Conservation (phyloP, 1,140 invertebrate genomes). For the Drosophila ogumai region DNA sequence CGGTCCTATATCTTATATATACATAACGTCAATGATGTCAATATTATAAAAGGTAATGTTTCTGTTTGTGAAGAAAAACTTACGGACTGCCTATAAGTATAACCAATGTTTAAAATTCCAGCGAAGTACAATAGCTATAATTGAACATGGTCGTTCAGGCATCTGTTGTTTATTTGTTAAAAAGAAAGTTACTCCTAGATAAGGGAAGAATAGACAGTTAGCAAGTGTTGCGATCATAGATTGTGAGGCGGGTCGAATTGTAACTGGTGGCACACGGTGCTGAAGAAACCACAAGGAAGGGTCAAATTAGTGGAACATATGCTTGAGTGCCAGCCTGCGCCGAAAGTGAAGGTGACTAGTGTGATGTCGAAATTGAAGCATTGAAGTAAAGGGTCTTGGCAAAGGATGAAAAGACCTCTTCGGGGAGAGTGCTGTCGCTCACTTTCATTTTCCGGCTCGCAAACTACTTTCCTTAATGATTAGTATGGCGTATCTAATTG, state of each 20-base stretch:
- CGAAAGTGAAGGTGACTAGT: conserved; percentile 55
- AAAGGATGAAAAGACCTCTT: conserved; percentile 29
- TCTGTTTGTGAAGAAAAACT: not conserved
- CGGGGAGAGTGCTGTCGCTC: conserved; percentile 37
- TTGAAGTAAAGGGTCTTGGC: conserved; percentile 18
- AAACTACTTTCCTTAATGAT: conserved; percentile 52
- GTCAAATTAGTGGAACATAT: conserved; percentile 59
- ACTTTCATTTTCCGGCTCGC: conserved; percentile 66
- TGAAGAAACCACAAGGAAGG: conserved; percentile 51
- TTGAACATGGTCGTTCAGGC: conserved; percentile 29
- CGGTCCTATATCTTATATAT: not conserved
- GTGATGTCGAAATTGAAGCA: conserved; percentile 28
- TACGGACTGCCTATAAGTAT: not conserved
- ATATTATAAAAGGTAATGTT: not conserved
- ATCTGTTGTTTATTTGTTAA: conserved; percentile 47
- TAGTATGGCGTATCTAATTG: conserved; percentile 68
- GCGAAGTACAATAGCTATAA: conserved; percentile 51
- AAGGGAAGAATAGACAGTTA: conserved; percentile 24
- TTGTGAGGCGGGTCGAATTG: conserved; percentile 48
- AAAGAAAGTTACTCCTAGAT: conserved; percentile 51
- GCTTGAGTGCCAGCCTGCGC: conserved; percentile 48
- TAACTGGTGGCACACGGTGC: conserved; percentile 67
- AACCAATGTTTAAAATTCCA: conserved; percentile 22
- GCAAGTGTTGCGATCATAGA: conserved; percentile 45
- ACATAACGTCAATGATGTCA: not conserved